phyloP scores from a whole-genome alignment of 1,140 invertebrate species.

The Hyposmocoma kahamanoa region DNA sequence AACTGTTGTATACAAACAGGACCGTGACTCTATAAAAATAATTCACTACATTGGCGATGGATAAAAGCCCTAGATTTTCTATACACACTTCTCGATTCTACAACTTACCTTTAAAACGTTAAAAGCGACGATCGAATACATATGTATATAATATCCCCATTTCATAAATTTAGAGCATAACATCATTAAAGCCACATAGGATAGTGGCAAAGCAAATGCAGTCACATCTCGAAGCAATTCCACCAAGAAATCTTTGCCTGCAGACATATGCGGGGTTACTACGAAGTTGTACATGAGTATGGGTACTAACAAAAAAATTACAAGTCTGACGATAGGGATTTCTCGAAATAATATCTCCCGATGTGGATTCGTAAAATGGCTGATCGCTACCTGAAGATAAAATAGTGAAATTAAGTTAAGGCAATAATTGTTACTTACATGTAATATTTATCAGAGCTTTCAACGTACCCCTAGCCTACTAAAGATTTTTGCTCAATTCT shows the following conservation, averaged over 20 bases:
- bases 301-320: too few species aligned
- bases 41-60: too few species aligned
- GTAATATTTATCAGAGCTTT: too few species aligned
- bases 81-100: slow-evolving; percentile 1
- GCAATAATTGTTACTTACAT: too few species aligned
- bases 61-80: too few species aligned
- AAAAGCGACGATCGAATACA: slow-evolving; percentile 71
- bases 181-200: slow-evolving; percentile 74
- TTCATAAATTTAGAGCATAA: slow-evolving; percentile 71
- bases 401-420: too few species aligned
- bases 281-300: slow-evolving; percentile 55
- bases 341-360: slow-evolving; percentile 64
- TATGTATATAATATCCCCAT: slow-evolving; percentile 71
- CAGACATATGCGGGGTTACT: slow-evolving; percentile 33
- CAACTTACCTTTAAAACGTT: slow-evolving; percentile 65
- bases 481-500: too few species aligned
- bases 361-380: slow-evolving; percentile 52
- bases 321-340: too few species aligned
- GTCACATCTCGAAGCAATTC: slow-evolving; percentile 71
- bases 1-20: too few species aligned
- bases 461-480: too few species aligned
- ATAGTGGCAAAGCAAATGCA: slow-evolving; percentile 66
- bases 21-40: too few species aligned
- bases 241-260: slow-evolving; percentile 21
- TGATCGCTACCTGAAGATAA: slow-evolving; percentile 70